Evolutionary conservation across 2,797 vertebrate species (phyloP), one percentile per base, ranked within the genome.

Genomic region (Rhynchotus rufescens): DNA sequence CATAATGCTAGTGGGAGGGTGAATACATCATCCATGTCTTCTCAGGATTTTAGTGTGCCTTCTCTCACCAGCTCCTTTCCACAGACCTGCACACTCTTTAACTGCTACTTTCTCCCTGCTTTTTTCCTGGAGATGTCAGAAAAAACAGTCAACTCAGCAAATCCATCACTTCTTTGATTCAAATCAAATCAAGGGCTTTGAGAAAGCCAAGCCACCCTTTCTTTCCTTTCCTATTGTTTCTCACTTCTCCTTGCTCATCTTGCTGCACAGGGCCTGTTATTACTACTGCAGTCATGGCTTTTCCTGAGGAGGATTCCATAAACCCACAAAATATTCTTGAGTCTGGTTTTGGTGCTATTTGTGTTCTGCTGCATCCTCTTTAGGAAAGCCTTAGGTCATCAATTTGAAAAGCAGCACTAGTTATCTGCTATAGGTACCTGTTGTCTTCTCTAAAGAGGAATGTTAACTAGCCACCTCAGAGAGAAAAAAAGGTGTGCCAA

Each of bases 121-220:
- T 84, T 86, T 89, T 92, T 72, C 80, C 86, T 69, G 65, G 88
- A 89, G 36, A 72, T 52, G 38, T 80, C 77, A 84, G 59, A 83
- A 84, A 84, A 85, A 69, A 67, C 0, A 6, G 69, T 26, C 62
- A 88, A 8, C 32, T 78, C 42, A 79, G 28, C 16, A 85, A 94
- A 93, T 82, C 52, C 44, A 57, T 82, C 12, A 15, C 60, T 81
- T 80, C 93, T 74, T 73, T 94, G 78, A 10, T 49, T 86, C 36
- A 49, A 64, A 64, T 89, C 61, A 85, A 71, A 51, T 79, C 71
- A 79, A 68, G 11, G 3, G 60, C 73, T 89, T 90, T 90, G 60
- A 88, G 80, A 90, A 95, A 87, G 73, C 90, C 65, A 84, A 78
- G 94, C 73, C 85, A 80, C 80, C 74, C 72, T 92, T 94, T 89